Percentiles rank a stretch among this genome's conserved stretches.
phyloP scores from a whole-genome alignment of 2,888 invertebrate species.

The Eledone cirrhosa region DNA sequence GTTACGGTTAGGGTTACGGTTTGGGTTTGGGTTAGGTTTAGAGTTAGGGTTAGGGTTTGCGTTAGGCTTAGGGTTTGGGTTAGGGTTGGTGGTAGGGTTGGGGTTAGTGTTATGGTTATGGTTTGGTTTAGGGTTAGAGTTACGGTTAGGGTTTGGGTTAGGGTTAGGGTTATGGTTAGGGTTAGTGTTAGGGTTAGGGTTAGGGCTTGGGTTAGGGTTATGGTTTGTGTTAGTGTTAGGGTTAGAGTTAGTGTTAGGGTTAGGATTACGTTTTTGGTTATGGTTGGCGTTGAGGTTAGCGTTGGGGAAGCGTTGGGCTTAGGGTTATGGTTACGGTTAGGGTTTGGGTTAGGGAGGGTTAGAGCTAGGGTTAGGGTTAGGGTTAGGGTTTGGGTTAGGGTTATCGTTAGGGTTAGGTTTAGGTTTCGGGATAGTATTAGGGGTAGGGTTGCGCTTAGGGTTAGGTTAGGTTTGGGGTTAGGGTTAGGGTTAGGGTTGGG shows the following conservation, averaged over 20 bases:
- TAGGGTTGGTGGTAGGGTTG: too few relatives aligned
- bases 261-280: background rate
- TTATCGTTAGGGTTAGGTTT: too few relatives aligned
- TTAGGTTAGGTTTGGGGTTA: too few relatives aligned
- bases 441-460: too few relatives aligned
- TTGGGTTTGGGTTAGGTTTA: background rate
- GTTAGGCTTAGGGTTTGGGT: background rate
- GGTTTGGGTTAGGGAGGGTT: background rate
- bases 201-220: background rate
- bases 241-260: too few relatives aligned
- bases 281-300: background rate
- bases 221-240: too few relatives aligned
- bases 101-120: too few relatives aligned
- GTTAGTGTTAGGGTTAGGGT: background rate
- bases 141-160: background rate
- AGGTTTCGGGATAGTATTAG: too few relatives aligned
- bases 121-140: too few relatives aligned
- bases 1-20: constrained; percentile 1
- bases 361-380: too few relatives aligned
- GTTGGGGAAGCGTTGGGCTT: background rate
- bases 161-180: background rate
- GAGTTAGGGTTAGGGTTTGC: background rate
- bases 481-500: too few relatives aligned
- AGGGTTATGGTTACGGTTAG: background rate
- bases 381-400: too few relatives aligned